Evolutionary conservation across 2,113 vertebrate species (phyloP).

Genomic region (Psittacara wagleri): DNA sequence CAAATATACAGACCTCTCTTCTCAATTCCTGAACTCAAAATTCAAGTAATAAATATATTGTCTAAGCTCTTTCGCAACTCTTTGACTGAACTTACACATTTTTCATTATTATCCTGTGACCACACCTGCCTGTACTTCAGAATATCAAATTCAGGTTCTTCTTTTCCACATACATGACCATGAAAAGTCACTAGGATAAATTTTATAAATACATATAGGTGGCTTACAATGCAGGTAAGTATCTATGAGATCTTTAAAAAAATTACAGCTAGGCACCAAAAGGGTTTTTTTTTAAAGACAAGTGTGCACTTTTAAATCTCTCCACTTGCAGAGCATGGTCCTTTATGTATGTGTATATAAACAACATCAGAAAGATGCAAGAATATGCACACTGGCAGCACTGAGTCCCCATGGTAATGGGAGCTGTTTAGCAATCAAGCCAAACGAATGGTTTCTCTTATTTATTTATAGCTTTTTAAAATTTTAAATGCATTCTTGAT

Average conservation of each 20-base stretch:
- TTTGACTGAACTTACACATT: neutral
- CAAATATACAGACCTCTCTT: neutral
- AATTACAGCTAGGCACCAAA: neutral
- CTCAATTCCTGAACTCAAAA: neutral
- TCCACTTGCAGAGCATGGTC: neutral
- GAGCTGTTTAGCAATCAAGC: neutral
- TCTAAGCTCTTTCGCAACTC: neutral
- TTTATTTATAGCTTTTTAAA: conserved; percentile 3
- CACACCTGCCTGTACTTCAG: neutral
- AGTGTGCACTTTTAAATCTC: neutral
- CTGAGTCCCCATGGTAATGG: neutral
- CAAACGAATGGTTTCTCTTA: neutral
- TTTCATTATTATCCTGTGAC: neutral
- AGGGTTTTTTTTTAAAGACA: neutral
- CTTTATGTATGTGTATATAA: rapidly evolving
- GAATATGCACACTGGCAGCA: neutral
- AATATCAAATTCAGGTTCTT: neutral
- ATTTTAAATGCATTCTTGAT: neutral
- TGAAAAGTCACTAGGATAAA: neutral
- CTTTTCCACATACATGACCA: neutral
- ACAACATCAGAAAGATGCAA: neutral
- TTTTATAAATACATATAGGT: neutral
- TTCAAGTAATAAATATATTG: neutral
- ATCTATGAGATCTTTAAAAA: neutral
- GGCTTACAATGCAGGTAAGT: neutral